Conservation (phyloP, 2,888 invertebrate species). For the Malacosoma neustria region DNA sequence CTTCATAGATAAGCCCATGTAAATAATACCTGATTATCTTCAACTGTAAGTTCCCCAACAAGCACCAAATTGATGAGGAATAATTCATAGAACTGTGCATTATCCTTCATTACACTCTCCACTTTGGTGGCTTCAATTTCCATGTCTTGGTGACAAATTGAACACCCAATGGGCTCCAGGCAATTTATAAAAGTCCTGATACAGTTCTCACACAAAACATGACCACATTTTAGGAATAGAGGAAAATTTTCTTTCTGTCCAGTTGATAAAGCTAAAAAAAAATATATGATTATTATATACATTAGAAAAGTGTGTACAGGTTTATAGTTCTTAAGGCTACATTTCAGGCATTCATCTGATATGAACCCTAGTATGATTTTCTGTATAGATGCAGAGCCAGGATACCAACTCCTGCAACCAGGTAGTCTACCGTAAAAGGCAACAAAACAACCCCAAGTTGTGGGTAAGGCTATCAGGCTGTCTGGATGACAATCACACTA, state of each 20-base stretch:
- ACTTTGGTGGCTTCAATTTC: slow-evolving; percentile 25
- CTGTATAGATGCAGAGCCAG: no score
- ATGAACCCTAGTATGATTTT: no score
- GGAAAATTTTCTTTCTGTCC: slow-evolving; percentile 56
- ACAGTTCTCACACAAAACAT: slow-evolving; percentile 80
- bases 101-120: slow-evolving; percentile 25
- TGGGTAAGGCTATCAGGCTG: no score
- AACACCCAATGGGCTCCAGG: slow-evolving; percentile 60
- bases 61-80: slow-evolving; percentile 52
- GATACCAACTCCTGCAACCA: no score
- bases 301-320: no score
- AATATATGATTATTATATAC: no score
- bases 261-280: slow-evolving; percentile 26
- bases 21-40: slow-evolving; percentile 39
- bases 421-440: no score
- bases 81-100: slow-evolving; percentile 29
- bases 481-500: no score
- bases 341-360: no score
- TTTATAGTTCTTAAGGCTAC: no score
- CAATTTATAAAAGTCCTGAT: slow-evolving; percentile 46
- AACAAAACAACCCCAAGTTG: no score
- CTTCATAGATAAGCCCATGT: no score
- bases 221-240: slow-evolving; percentile 78
- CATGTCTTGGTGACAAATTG: slow-evolving; percentile 52
- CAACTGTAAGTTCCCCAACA: slow-evolving; percentile 48